phyloP scores from a whole-genome alignment of 2,888 invertebrate species.

The Parasteatoda lunata region DNA sequence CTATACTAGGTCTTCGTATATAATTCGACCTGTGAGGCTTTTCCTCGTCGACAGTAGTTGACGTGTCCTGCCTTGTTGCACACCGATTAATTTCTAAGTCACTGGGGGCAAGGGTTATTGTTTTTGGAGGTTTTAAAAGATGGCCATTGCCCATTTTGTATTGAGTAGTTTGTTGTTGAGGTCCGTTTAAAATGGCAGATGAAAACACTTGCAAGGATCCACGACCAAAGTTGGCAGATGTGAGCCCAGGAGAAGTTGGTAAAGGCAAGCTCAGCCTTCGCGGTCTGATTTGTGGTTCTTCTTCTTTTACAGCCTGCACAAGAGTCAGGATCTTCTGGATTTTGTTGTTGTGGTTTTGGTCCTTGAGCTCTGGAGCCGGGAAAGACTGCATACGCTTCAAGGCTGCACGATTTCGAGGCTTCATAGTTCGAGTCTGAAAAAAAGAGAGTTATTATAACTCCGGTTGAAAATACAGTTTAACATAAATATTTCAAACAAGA shows the following conservation, averaged over 20 bases:
- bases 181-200: neutral
- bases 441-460: neutral
- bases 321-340: conserved; percentile 63
- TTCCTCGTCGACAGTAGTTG: neutral
- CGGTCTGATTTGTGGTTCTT: conserved; percentile 33
- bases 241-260: conserved; percentile 24
- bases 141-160: conserved; percentile 25
- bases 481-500: no score
- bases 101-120: conserved; percentile 3
- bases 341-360: conserved; percentile 60
- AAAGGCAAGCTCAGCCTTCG: conserved; percentile 55
- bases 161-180: neutral
- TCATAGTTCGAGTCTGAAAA: conserved; percentile 48
- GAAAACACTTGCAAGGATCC: conserved; percentile 62
- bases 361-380: conserved; percentile 60
- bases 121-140: conserved; percentile 20
- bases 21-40: neutral
- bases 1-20: conserved; percentile 8
- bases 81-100: conserved; percentile 18
- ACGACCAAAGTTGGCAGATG: conserved; percentile 29
- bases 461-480: no score
- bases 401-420: conserved; percentile 41
- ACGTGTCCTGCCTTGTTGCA: neutral
- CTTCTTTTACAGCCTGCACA: conserved; percentile 63
- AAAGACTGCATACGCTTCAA: conserved; percentile 63